Evolutionary conservation across 2,797 vertebrate species (phyloP).

Genomic region (Vespertilio murinus): DNA sequence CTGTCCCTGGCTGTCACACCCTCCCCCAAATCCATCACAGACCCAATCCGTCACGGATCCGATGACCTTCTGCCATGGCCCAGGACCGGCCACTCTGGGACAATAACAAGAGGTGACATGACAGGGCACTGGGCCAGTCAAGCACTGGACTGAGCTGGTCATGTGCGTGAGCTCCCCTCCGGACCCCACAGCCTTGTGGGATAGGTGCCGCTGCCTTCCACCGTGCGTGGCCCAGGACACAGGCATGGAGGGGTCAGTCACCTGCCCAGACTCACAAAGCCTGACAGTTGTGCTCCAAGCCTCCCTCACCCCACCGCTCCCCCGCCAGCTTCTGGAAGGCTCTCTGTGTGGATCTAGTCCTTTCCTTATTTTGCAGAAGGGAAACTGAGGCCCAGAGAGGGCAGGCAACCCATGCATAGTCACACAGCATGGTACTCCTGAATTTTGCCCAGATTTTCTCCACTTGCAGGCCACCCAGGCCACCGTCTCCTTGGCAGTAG

Average conservation of each 20-base stretch:
- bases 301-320: neutral
- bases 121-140: neutral
- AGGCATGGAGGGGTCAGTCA: neutral
- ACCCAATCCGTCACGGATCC: neutral
- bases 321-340: neutral
- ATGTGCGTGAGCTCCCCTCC: rapidly evolving
- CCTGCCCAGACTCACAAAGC: neutral
- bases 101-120: neutral
- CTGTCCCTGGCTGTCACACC: neutral
- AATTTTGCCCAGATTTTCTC: neutral
- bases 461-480: neutral
- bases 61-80: neutral
- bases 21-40: too few relatives aligned
- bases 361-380: neutral
- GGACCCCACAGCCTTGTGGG: neutral
- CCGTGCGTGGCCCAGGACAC: neutral
- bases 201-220: rapidly evolving
- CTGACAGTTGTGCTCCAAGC: neutral
- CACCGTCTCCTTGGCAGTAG: neutral
- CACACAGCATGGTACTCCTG: neutral
- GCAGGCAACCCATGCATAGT: neutral
- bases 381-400: neutral
- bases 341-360: neutral
- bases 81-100: neutral
- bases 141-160: neutral